These are phyloP conservation scores for Holcopasites calliopsidis DNA, from an alignment of 1,140 invertebrate genomes.

Conservation along the genomic window DNA sequence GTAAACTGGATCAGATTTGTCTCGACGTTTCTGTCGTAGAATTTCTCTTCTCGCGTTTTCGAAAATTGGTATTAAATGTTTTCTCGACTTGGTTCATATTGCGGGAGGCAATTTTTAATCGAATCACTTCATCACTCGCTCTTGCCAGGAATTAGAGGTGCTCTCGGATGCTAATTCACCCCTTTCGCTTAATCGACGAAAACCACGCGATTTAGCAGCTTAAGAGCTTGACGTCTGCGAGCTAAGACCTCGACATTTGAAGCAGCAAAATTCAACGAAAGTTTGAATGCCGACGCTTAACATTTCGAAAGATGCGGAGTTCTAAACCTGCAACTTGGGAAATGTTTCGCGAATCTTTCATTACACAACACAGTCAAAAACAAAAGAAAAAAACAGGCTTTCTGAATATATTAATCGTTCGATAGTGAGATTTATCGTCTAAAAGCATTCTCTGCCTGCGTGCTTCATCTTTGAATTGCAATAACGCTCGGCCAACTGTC, in stretches of 20 bases:
- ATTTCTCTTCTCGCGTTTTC: neutral
- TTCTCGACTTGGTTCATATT: neutral
- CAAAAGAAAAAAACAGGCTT: too few species aligned
- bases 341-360: neutral
- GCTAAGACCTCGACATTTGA: neutral
- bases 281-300: neutral
- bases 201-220: neutral
- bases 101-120: neutral
- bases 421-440: neutral
- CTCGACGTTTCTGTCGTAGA: neutral
- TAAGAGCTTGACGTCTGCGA: neutral
- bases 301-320: neutral
- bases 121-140: too few species aligned
- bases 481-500: neutral
- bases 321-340: neutral
- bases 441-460: neutral
- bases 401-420: neutral
- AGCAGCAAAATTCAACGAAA: neutral
- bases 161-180: neutral
- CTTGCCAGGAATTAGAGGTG: too few species aligned
- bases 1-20: too few species aligned
- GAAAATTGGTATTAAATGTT: too few species aligned
- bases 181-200: neutral
- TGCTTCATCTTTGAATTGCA: neutral
- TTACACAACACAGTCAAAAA: neutral